phyloP scores from a whole-genome alignment of 2,113 vertebrate species.

The Eubucco bourcierii region DNA sequence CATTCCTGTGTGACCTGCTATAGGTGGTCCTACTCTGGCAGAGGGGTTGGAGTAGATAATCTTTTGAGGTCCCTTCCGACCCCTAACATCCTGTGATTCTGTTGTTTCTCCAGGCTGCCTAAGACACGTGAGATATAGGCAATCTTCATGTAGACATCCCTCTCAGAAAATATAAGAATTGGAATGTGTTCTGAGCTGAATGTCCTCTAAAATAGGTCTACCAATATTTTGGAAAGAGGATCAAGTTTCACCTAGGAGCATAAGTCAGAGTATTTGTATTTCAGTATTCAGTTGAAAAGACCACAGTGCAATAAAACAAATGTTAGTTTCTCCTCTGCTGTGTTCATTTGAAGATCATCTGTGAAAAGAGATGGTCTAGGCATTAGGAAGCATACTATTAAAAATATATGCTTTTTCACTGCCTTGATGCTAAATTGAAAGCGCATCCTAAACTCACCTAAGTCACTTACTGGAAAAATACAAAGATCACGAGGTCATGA shows the following conservation, averaged over 20 bases:
- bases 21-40: no score
- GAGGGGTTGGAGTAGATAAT: no score
- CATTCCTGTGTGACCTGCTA: no score
- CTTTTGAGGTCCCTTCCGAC: no score
- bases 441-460: not conserved
- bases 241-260: not conserved
- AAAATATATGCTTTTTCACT: not conserved
- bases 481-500: not conserved
- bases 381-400: not conserved
- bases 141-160: not conserved
- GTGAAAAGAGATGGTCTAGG: not conserved
- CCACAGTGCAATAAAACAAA: not conserved
- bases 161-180: not conserved
- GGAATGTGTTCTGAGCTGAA: not conserved
- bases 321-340: not conserved
- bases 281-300: not conserved
- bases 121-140: not conserved
- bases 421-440: not conserved
- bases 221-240: not conserved
- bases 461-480: constrained; percentile 4
- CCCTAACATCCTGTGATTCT: no score
- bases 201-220: not conserved
- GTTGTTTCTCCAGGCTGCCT: not conserved
- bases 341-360: not conserved
- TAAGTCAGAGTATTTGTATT: not conserved